Evolutionary conservation across 2,113 vertebrate species (phyloP), one percentile per base, ranked within the genome.

Genomic region (Chloropsis hardwickii): DNA sequence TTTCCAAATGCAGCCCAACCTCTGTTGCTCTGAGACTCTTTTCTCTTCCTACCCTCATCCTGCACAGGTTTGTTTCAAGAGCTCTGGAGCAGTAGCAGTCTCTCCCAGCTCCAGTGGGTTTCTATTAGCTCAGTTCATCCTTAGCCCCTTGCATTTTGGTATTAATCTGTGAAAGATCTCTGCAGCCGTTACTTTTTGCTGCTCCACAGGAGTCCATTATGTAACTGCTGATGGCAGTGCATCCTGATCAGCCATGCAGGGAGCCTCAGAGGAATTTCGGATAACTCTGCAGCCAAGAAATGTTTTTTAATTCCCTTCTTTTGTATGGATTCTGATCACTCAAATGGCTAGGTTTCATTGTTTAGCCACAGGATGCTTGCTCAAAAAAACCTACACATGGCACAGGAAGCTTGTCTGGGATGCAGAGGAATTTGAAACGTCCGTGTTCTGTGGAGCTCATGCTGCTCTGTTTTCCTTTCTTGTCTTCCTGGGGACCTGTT

Each of bases 291-390:
- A 65, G 72, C 73, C 61, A 37, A 66, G 66, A 65, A 89, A 73
- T 42, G 29, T 2, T 57, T 44, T 80, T 84, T 48, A 84, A 62
- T 91, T 85, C 88, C 39, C 45, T 79, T 39, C 74, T 83, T 83
- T 66, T 88, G 47, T 88, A 13, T 37, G 9, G 72, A 35, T 88
- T 56, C 39, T 60, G 66, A 33, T 69, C 61, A 3, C 29, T 95
- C 70, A 40, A 5, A 48, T 40, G 73, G 37, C 87, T 60, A 7
- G 25, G 39, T 66, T 80, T 47, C 73, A 64, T 92, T 90, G 92
- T 94, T 88, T 23, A 62, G 86, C 93, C 80, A 62, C 90, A 78
- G 91, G 93, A 95, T 93, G 80, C 70, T 88, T 72, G 78, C 54
- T 35, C 62, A 37, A 12, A 77, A 61, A 71, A 42, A 6, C 10